These are phyloP conservation scores for Heliconius congener DNA, from an alignment of 1,140 invertebrate genomes.

Conservation along the genomic window DNA sequence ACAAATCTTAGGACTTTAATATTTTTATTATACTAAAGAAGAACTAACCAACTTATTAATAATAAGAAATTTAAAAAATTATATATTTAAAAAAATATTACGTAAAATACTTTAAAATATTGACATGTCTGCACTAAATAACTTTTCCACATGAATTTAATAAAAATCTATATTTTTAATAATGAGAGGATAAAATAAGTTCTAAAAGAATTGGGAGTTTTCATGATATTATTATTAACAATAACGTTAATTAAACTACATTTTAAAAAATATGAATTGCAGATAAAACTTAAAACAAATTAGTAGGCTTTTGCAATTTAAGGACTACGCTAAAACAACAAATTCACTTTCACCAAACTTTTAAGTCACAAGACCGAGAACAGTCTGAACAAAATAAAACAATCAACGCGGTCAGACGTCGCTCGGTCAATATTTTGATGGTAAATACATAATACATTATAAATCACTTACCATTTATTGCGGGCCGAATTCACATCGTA, in stretches of 20 bases:
- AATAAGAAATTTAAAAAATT: too few species aligned
- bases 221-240: not conserved
- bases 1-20: too few species aligned
- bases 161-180: too few species aligned
- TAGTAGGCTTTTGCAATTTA: constrained; percentile 12
- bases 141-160: too few species aligned
- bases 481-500: constrained; percentile 64
- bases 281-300: not conserved
- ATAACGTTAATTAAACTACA: not conserved
- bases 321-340: constrained; percentile 16
- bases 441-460: constrained; percentile 30
- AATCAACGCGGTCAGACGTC: constrained; percentile 9
- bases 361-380: not conserved
- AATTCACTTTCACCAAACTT: constrained; percentile 30
- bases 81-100: too few species aligned
- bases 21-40: too few species aligned
- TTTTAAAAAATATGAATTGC: not conserved
- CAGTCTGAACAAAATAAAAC: not conserved
- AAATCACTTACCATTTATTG: constrained; percentile 62
- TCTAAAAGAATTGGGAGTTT: too few species aligned
- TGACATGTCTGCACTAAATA: too few species aligned
- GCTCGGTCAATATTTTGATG: constrained; percentile 32
- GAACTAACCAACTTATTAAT: too few species aligned
- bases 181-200: too few species aligned
- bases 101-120: too few species aligned